These are phyloP conservation scores for Cyprinodon diabolis DNA, from an alignment of 2,797 vertebrate genomes.

Conservation along the genomic window DNA sequence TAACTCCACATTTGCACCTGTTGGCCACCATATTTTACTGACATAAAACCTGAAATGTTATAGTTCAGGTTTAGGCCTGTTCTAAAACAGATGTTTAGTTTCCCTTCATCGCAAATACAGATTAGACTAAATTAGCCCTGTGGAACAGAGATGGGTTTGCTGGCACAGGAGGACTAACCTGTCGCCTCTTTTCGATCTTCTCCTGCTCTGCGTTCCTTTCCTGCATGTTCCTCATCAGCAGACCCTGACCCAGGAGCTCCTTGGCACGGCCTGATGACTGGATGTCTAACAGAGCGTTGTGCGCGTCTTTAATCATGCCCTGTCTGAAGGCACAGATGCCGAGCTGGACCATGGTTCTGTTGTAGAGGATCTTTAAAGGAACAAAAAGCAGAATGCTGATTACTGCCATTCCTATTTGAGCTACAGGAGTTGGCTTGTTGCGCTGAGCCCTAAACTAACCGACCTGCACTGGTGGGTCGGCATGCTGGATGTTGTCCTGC, in stretches of 20 bases:
- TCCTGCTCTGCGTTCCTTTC: constrained; percentile 95
- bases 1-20: too few species aligned
- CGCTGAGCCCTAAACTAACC: fast-evolving
- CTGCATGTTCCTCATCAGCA: constrained; percentile 93
- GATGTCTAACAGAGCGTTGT: constrained; percentile 92
- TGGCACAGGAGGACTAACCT: constrained; percentile 63
- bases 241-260: constrained; percentile 91
- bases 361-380: constrained; percentile 87
- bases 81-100: too few species aligned
- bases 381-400: neutral
- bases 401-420: fast-evolving
- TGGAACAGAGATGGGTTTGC: neutral
- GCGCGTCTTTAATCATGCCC: constrained; percentile 93
- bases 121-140: neutral
- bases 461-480: constrained; percentile 92
- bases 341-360: constrained; percentile 94
- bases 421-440: neutral
- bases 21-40: too few species aligned
- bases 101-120: too few species aligned
- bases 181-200: constrained; percentile 92
- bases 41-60: too few species aligned
- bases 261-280: constrained; percentile 93
- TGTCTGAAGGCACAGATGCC: constrained; percentile 93
- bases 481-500: constrained; percentile 95
- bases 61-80: too few species aligned